These are phyloP conservation scores for Prinia subflava DNA, from an alignment of 2,113 vertebrate genomes.

Conservation along the genomic window DNA sequence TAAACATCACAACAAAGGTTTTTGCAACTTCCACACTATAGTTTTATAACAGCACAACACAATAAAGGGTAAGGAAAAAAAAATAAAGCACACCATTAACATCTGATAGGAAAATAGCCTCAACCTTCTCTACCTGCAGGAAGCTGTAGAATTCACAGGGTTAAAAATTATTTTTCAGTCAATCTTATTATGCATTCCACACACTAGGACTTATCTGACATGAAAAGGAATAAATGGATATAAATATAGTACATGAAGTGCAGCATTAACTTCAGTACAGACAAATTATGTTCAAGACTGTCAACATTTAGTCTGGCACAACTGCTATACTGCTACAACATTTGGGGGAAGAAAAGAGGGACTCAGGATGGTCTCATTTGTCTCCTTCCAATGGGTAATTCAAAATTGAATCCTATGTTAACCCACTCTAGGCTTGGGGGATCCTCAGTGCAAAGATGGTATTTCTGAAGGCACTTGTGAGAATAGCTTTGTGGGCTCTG, in stretches of 20 bases:
- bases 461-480: background rate
- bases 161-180: conserved; percentile 34
- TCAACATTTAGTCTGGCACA: conserved; percentile 40
- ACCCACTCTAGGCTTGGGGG: background rate
- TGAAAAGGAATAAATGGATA: background rate
- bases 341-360: background rate
- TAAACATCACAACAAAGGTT: background rate
- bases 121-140: background rate
- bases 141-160: background rate
- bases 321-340: background rate
- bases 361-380: background rate
- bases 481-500: rapidly evolving
- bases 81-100: background rate
- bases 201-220: conserved; percentile 31
- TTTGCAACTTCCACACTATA: background rate
- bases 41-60: background rate
- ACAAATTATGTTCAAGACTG: conserved; percentile 17
- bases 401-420: background rate
- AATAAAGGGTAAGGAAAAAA: background rate
- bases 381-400: background rate
- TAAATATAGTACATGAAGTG: conserved; percentile 36
- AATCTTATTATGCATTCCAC: background rate
- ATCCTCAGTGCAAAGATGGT: background rate
- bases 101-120: background rate
- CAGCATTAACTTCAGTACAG: conserved; percentile 52